phyloP scores from a whole-genome alignment of 2,797 vertebrate genomes.

The Manis crassicaudata region DNA sequence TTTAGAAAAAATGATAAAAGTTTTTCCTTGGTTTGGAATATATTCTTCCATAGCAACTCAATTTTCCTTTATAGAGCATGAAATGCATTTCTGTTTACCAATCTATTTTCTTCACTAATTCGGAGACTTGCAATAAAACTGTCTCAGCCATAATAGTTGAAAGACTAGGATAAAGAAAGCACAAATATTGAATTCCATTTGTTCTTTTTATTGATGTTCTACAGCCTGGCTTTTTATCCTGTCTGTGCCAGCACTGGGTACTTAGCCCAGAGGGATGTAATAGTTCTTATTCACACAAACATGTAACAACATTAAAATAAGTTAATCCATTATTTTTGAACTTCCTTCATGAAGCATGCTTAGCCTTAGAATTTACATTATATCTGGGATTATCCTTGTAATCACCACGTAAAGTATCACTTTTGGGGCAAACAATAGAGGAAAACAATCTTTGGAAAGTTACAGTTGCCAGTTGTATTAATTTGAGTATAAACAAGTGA shows the following conservation, averaged over 20 bases:
- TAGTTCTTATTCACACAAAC: conserved; percentile 25
- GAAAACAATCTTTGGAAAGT: not conserved
- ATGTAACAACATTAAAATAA: conserved; percentile 47
- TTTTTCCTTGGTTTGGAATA: not conserved
- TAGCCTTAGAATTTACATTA: conserved; percentile 43
- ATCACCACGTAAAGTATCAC: not conserved
- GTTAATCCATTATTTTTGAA: conserved; percentile 51
- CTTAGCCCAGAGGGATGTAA: conserved; percentile 7
- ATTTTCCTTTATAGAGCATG: conserved; percentile 44
- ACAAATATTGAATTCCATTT: conserved; percentile 49
- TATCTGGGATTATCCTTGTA: conserved; percentile 38
- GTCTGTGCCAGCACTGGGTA: not conserved
- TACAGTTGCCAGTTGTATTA: not conserved
- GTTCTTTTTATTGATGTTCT: conserved; percentile 12
- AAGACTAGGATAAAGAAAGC: conserved; percentile 12
- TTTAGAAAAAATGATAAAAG: not conserved
- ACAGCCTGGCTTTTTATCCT: not conserved
- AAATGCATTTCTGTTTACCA: conserved; percentile 56
- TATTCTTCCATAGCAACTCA: conserved; percentile 61
- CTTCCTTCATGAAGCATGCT: conserved; percentile 47
- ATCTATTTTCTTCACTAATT: conserved; percentile 65
- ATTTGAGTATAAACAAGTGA: not conserved
- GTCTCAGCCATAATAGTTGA: conserved; percentile 45
- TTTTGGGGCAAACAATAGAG: not conserved
- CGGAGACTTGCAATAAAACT: conserved; percentile 30